These are phyloP conservation scores for Syngnathus scovelli DNA, from an alignment of 2,113 vertebrate genomes.

Conservation along the genomic window DNA sequence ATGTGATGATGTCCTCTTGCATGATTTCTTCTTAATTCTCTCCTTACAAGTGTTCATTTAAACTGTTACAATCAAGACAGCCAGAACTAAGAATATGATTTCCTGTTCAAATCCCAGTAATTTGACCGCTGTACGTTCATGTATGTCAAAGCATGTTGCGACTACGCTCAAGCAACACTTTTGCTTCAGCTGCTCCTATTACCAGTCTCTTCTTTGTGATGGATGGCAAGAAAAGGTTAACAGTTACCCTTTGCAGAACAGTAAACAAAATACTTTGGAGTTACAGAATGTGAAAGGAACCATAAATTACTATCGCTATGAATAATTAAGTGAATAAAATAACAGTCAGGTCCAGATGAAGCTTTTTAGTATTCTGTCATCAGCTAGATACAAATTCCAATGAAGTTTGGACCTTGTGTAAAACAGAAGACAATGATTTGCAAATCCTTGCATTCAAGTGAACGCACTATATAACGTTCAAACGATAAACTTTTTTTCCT, in stretches of 20 bases:
- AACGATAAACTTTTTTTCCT: no score
- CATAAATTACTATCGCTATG: background rate
- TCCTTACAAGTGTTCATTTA: constrained; percentile 27
- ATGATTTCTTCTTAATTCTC: constrained; percentile 36
- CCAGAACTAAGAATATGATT: constrained; percentile 31
- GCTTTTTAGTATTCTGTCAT: background rate
- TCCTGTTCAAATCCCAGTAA: constrained; percentile 28
- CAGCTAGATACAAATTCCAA: background rate
- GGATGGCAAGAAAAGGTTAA: constrained; percentile 30
- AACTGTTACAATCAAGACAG: constrained; percentile 35
- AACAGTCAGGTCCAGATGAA: background rate
- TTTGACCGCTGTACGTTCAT: constrained; percentile 27
- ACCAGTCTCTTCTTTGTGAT: constrained; percentile 28
- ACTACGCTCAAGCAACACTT: constrained; percentile 28
- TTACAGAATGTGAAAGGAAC: background rate
- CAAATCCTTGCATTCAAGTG: no score
- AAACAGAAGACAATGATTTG: no score
- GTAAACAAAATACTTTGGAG: background rate
- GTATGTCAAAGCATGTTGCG: constrained; percentile 29
- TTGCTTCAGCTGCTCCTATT: constrained; percentile 36
- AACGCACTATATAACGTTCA: no score
- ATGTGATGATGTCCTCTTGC: constrained; percentile 55
- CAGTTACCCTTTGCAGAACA: constrained; percentile 1
- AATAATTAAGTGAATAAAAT: constrained; percentile 1
- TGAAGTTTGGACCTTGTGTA: no score